Conservation (phyloP, 2,888 invertebrate species). For the Plutella xylostella region DNA sequence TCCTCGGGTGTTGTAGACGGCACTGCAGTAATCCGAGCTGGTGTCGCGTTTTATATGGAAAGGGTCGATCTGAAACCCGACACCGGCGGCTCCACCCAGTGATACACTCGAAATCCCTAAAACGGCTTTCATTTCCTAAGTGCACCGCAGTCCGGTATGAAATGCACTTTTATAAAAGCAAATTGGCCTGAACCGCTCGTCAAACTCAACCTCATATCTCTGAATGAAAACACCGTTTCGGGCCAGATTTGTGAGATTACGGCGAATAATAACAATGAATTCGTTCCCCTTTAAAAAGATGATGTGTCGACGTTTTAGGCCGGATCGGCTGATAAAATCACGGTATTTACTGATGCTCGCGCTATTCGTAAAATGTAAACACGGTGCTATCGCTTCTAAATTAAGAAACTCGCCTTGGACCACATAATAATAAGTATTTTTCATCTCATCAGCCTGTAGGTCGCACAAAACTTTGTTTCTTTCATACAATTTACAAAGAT, state of each 20-base stretch:
- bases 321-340: slow-evolving; percentile 28
- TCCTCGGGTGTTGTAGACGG: too few species aligned
- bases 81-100: slow-evolving; percentile 38
- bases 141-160: slow-evolving; percentile 36
- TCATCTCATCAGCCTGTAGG: too few species aligned
- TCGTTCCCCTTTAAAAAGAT: background rate
- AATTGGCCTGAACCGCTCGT: too few species aligned
- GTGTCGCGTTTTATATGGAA: slow-evolving; percentile 50
- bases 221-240: too few species aligned
- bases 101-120: slow-evolving; percentile 24
- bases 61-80: slow-evolving; percentile 53
- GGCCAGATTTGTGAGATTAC: too few species aligned
- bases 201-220: slow-evolving; percentile 6
- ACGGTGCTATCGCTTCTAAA: slow-evolving; percentile 22
- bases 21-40: slow-evolving; percentile 43
- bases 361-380: slow-evolving; percentile 22
- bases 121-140: slow-evolving; percentile 58
- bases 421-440: background rate
- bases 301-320: slow-evolving; percentile 16
- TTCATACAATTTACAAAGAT: too few species aligned
- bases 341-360: slow-evolving; percentile 38
- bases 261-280: too few species aligned
- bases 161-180: slow-evolving; percentile 41
- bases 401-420: slow-evolving; percentile 21
- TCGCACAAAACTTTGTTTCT: too few species aligned